These are phyloP conservation scores for Acrobasis suavella DNA, from an alignment of 2,888 invertebrate genomes.

Conservation along the genomic window DNA sequence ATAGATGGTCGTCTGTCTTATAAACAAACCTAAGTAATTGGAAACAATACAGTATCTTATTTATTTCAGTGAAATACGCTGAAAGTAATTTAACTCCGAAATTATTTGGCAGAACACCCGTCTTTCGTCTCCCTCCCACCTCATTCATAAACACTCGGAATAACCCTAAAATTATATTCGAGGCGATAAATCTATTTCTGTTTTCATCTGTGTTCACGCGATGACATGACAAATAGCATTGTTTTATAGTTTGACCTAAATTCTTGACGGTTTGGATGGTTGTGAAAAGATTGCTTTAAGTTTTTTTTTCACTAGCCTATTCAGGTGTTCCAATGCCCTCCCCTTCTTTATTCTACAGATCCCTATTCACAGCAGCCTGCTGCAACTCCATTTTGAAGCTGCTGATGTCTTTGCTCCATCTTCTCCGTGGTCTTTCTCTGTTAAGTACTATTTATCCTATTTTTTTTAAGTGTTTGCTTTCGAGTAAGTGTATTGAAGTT, in stretches of 20 bases:
- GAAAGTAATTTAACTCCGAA: neutral
- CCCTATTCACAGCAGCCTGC: no score
- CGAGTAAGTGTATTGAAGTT: no score
- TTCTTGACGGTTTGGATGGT: neutral
- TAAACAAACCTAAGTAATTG: neutral
- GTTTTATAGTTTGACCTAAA: neutral
- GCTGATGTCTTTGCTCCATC: no score
- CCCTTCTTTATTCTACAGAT: no score
- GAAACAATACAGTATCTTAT: neutral
- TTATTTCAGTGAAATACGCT: neutral
- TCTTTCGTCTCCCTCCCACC: neutral
- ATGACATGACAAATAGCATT: conserved; percentile 12
- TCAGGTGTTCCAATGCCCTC: no score
- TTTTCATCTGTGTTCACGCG: neutral
- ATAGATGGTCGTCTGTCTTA: neutral
- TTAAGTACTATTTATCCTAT: no score
- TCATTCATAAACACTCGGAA: conserved; percentile 7
- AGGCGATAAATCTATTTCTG: conserved; percentile 1
- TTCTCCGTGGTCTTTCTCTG: no score
- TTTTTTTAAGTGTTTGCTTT: no score
- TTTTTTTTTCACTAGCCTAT: no score
- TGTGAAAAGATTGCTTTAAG: neutral
- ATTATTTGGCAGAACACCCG: neutral
- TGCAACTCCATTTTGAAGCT: no score
- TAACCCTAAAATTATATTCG: conserved; percentile 3